phyloP scores from a whole-genome alignment of 2,113 vertebrate genomes.

The Orycteropus afer region DNA sequence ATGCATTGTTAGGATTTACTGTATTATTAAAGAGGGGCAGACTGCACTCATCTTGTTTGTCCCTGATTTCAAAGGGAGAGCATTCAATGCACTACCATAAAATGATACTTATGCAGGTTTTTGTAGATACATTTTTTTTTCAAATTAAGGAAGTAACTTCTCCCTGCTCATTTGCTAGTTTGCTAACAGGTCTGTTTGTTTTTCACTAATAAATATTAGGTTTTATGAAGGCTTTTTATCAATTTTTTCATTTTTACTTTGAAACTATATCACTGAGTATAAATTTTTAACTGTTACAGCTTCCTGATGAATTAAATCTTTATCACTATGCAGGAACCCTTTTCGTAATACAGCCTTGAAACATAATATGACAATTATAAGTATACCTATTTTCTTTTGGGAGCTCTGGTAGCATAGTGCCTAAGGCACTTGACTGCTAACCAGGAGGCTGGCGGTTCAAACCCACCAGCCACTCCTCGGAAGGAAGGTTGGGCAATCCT shows the following conservation, averaged over 20 bases:
- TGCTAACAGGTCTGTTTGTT: background rate
- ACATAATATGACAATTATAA: slow-evolving; percentile 27
- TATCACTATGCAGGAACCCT: background rate
- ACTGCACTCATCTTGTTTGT: background rate
- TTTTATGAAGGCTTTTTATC: slow-evolving; percentile 1
- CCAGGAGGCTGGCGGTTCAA: no score
- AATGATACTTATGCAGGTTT: background rate
- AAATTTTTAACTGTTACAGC: background rate
- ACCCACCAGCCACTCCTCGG: no score
- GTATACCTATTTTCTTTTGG: background rate
- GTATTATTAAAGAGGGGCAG: background rate
- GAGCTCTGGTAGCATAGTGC: no score
- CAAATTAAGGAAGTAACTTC: background rate
- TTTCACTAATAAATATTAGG: background rate
- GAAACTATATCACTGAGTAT: background rate
- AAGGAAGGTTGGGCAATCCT: no score
- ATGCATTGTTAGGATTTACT: background rate
- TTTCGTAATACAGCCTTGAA: background rate
- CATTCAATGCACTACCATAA: background rate
- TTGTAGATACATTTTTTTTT: background rate
- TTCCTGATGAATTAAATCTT: background rate
- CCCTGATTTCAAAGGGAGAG: no score
- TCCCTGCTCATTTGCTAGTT: background rate
- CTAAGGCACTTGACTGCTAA: no score
- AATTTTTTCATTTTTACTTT: background rate